These are phyloP conservation scores for Acronicta leporina DNA, from an alignment of 2,888 invertebrate genomes.

Conservation along the genomic window DNA sequence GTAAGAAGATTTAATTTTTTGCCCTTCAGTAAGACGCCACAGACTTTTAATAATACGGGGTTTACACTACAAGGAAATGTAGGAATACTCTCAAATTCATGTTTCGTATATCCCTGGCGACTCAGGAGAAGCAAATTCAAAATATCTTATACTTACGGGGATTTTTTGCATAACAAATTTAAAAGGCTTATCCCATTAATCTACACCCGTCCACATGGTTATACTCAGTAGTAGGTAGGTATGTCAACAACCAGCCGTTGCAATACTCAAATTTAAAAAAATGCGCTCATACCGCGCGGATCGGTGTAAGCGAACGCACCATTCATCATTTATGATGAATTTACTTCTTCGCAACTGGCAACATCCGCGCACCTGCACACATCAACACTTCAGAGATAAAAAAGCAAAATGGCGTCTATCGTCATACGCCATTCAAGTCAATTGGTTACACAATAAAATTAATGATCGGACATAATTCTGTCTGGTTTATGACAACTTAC, in stretches of 20 bases:
- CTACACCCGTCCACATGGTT: too few relatives aligned
- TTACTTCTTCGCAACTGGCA: constrained; percentile 69
- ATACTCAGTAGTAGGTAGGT: too few relatives aligned
- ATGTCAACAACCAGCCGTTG: constrained; percentile 5
- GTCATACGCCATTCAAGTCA: constrained; percentile 81
- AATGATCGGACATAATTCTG: constrained; percentile 73
- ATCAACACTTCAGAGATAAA: constrained; percentile 65
- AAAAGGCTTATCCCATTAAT: too few relatives aligned
- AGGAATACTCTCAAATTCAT: too few relatives aligned
- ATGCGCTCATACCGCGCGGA: constrained; percentile 44
- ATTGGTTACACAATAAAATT: constrained; percentile 80
- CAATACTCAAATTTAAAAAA: constrained; percentile 54
- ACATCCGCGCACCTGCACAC: constrained; percentile 75
- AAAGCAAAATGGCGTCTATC: constrained; percentile 60
- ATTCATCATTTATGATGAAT: constrained; percentile 78
- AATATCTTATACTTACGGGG: too few relatives aligned
- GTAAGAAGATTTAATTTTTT: too few relatives aligned
- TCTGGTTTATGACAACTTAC: constrained; percentile 61
- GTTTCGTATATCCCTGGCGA: too few relatives aligned
- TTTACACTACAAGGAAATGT: too few relatives aligned
- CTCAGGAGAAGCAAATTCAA: too few relatives aligned
- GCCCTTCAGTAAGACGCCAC: too few relatives aligned
- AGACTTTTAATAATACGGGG: too few relatives aligned
- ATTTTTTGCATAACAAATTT: too few relatives aligned
- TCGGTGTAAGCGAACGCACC: constrained; percentile 57